These are phyloP conservation scores for Xenotilapia leptura DNA, from an alignment of 2,113 vertebrate species.

Conservation along the genomic window DNA sequence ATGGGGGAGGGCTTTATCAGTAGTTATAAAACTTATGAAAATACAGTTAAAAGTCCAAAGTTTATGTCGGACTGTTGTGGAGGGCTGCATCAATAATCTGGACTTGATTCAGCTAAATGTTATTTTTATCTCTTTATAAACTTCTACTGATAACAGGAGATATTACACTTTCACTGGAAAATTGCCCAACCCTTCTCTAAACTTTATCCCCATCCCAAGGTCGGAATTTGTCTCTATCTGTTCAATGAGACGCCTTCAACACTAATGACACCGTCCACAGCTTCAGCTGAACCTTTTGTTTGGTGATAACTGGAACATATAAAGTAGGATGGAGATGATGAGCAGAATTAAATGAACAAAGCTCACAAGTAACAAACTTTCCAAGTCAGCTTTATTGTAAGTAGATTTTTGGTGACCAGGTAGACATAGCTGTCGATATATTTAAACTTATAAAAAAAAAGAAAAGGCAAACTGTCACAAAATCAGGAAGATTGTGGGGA, in stretches of 20 bases:
- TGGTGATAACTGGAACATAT: not conserved
- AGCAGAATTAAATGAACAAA: not conserved
- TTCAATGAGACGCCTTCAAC: not conserved
- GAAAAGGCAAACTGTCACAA: constrained; percentile 34
- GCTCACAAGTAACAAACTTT: not conserved
- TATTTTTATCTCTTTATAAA: not conserved
- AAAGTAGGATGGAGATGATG: not conserved
- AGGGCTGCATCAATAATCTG: not conserved
- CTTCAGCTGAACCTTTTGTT: not conserved
- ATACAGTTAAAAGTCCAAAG: not conserved
- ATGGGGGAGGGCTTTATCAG: not conserved
- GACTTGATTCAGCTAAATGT: not conserved
- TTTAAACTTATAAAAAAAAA: constrained; percentile 34
- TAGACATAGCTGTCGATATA: constrained; percentile 30
- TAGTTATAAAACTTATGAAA: not conserved
- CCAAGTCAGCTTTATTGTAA: constrained; percentile 52
- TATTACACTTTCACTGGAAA: not conserved
- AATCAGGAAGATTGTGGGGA: constrained; percentile 24
- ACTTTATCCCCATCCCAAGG: not conserved
- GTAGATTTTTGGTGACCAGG: constrained; percentile 27
- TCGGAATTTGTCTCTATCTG: not conserved
- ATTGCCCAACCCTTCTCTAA: not conserved
- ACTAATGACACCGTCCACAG: not conserved
- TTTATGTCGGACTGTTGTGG: not conserved
- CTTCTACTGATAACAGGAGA: not conserved